phyloP scores from a whole-genome alignment of 2,113 vertebrate species.

The Nesogale talazaci region DNA sequence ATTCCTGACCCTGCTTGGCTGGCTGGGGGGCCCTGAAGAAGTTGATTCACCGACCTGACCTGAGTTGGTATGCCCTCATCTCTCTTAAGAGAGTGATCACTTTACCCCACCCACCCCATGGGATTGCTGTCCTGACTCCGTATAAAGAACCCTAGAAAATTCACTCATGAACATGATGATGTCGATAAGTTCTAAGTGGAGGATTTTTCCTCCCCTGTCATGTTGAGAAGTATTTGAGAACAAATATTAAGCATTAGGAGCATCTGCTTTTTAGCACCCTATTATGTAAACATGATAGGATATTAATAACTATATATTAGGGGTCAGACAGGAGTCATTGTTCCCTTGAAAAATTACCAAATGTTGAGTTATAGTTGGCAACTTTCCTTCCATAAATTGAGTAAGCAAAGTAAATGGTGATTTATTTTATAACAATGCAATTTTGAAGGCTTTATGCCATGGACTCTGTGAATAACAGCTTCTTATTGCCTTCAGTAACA shows the following conservation, averaged over 20 bases:
- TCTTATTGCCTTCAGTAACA: background rate
- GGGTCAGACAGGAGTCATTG: background rate
- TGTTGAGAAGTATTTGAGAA: background rate
- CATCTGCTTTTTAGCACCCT: background rate
- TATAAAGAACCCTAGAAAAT: background rate
- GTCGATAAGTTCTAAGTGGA: background rate
- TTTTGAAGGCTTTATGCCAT: background rate
- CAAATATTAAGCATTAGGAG: no score
- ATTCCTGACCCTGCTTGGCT: background rate
- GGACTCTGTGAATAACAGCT: constrained; percentile 9
- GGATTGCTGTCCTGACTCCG: background rate
- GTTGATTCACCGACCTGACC: background rate
- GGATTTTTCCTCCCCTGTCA: background rate
- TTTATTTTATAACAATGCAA: constrained; percentile 27
- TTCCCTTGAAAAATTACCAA: background rate
- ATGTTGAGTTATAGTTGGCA: background rate
- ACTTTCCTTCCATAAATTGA: background rate
- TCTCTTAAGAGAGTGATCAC: background rate
- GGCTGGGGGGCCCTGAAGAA: background rate
- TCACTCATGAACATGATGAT: background rate
- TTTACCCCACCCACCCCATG: background rate
- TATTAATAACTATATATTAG: background rate
- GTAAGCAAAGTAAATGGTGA: background rate
- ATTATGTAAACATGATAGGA: constrained; percentile 1
- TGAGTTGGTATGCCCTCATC: background rate